Conservation (phyloP, 1,140 invertebrate genomes). For the Globodera rostochiensis region DNA sequence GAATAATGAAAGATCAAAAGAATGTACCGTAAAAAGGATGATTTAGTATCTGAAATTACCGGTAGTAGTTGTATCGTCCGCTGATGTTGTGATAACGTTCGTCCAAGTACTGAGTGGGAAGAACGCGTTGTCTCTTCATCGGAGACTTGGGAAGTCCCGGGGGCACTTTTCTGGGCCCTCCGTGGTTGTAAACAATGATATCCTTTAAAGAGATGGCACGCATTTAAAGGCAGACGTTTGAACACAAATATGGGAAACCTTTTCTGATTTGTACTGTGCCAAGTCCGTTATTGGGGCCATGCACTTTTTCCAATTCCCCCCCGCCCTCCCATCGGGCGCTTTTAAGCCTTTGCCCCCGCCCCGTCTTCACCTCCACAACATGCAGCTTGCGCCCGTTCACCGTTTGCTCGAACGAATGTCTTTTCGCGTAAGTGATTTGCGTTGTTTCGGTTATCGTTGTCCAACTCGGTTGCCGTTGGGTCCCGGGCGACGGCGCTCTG, state of each 20-base stretch:
- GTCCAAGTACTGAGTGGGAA: constrained; percentile 14
- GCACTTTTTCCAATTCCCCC: no score
- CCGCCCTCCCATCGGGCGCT: background rate
- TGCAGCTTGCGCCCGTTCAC: constrained; percentile 29
- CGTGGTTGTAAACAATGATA: constrained; percentile 41
- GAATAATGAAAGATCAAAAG: no score
- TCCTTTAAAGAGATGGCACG: constrained; percentile 10
- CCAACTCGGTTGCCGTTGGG: constrained; percentile 20
- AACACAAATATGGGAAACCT: no score
- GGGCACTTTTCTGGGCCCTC: background rate
- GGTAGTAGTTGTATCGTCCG: constrained; percentile 41
- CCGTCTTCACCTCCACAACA: constrained; percentile 20
- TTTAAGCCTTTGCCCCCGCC: no score
- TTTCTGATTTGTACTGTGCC: no score
- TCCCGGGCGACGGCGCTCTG: background rate
- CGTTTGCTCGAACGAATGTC: constrained; percentile 28
- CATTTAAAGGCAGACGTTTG: no score
- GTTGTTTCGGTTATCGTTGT: constrained; percentile 49
- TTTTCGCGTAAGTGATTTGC: constrained; percentile 44
- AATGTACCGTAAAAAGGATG: no score
- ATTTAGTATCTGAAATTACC: background rate
- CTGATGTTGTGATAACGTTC: constrained; percentile 32
- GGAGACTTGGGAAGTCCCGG: constrained; percentile 26
- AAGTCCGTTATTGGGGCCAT: no score
- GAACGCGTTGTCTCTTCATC: background rate